Base-by-base conservation (phyloP, 1,140 invertebrate genomes). In the Nylanderia fulva region DNA sequence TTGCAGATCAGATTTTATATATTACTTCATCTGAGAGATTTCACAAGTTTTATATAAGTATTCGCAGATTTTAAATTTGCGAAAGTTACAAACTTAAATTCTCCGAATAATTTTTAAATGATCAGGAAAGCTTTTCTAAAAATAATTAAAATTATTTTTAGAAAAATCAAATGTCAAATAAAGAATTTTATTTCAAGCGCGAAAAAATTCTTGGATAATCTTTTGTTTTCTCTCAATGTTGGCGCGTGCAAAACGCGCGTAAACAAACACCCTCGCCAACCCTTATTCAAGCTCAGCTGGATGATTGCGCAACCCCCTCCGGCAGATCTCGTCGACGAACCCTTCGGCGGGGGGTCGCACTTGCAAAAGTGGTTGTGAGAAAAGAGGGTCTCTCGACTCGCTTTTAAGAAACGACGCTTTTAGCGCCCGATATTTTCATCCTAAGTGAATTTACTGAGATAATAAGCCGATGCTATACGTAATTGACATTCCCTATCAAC, bases 391-490 rank as follows among this genome's bases (percentile, higher is more conserved):
- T 39, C 64, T 82, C 54, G 13, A 21, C 24, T 79, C 63, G 64
- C 80, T 84, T 60, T 66, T 84, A 58, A 61, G 21, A 52, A 66
- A 80, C 45, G 61, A 80, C 45, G 61, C 66, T 69, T 74, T 71
- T 86, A 60, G 71, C 60, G 33, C 42, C 63, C 36, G 24, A 64
- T 1, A 77, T 64, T n/a, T n/a, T 45, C 63, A 29, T 63, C 7
- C 29, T 42, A 77, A 86, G 42, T 58, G 45, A 84, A 21, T 84
- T 85, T 84, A 36, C 36, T 1, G 54, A 58, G 27, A 60, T 84
- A 86, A 84, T 84, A 85, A 84, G 33, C 18, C n/a, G 18, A 2
- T 24, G 27, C 79, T 84, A n/a, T n/a, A 71, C 36, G 45, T 56
- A 68, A 1, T 27, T 36, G 64, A 72, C 27, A 27, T 69, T 82